These are phyloP conservation scores for Nannobrachium achirus DNA, from an alignment of 2,113 vertebrate species.

Conservation along the genomic window DNA sequence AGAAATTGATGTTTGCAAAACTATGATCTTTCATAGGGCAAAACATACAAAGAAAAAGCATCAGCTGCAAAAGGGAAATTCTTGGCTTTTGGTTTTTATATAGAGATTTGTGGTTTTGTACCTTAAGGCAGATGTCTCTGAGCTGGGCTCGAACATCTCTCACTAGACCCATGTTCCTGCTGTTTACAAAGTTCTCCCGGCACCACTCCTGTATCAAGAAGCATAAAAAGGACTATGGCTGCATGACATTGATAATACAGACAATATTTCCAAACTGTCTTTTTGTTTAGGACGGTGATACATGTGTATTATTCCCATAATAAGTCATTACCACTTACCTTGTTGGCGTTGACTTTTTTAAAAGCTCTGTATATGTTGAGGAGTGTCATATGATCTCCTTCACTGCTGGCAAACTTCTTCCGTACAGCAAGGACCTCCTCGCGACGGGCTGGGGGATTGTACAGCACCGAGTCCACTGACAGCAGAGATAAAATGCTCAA, in stretches of 20 bases:
- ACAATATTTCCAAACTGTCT: too few relatives aligned
- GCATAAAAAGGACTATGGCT: not conserved
- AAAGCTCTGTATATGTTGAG: constrained; percentile 92
- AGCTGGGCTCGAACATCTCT: constrained; percentile 91
- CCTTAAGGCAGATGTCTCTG: constrained; percentile 94
- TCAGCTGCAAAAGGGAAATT: not conserved
- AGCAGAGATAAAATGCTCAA: constrained; percentile 91
- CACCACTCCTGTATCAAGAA: constrained; percentile 89
- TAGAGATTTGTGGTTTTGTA: constrained; percentile 61
- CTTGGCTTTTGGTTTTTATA: too few relatives aligned
- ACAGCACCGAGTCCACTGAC: constrained; percentile 92
- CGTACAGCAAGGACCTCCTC: constrained; percentile 88
- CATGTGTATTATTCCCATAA: too few relatives aligned
- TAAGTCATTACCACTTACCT: constrained; percentile 72
- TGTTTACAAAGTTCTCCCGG: constrained; percentile 93
- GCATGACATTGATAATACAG: not conserved
- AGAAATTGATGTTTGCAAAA: not conserved
- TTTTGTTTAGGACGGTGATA: too few relatives aligned
- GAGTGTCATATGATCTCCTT: constrained; percentile 93
- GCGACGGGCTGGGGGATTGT: constrained; percentile 86
- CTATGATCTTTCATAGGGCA: not conserved
- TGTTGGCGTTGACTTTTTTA: constrained; percentile 85
- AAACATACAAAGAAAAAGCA: not conserved
- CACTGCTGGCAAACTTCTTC: constrained; percentile 92
- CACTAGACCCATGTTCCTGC: constrained; percentile 92